A percentile compares a stretch with the other conserved stretches of the same genome.
Conservation (phyloP, 1,140 invertebrate genomes). For the Solen grandis region DNA sequence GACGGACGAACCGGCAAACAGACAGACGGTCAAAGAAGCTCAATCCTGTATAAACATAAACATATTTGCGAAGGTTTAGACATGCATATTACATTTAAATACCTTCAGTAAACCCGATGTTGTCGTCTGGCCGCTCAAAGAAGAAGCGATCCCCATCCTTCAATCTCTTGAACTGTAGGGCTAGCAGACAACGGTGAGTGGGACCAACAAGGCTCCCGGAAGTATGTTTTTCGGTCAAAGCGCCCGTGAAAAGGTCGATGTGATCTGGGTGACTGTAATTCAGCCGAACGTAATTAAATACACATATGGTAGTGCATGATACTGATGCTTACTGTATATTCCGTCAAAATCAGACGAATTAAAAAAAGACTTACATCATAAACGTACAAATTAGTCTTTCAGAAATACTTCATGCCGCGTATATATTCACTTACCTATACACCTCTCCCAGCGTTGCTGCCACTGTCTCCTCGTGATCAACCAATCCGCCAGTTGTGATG, state of each 20-base stretch:
- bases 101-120: too few species aligned
- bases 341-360: not conserved
- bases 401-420: not conserved
- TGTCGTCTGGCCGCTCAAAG: too few species aligned
- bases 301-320: not conserved
- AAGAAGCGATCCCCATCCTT: too few species aligned
- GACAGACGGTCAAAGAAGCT: not conserved
- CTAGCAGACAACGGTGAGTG: too few species aligned
- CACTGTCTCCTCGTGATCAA: slow-evolving; percentile 13
- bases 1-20: not conserved
- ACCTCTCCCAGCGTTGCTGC: slow-evolving; percentile 9
- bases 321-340: not conserved
- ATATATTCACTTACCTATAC: slow-evolving; percentile 15
- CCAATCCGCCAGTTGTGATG: slow-evolving; percentile 72
- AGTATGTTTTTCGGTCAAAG: too few species aligned
- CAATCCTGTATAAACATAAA: not conserved
- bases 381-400: not conserved
- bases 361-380: not conserved
- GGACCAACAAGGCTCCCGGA: too few species aligned
- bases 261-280: too few species aligned
- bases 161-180: too few species aligned
- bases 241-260: too few species aligned
- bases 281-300: not conserved
- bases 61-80: not conserved
- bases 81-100: not conserved